Base-by-base conservation (phyloP, 2,113 vertebrate species). In the Misgurnus anguillicaudatus region DNA sequence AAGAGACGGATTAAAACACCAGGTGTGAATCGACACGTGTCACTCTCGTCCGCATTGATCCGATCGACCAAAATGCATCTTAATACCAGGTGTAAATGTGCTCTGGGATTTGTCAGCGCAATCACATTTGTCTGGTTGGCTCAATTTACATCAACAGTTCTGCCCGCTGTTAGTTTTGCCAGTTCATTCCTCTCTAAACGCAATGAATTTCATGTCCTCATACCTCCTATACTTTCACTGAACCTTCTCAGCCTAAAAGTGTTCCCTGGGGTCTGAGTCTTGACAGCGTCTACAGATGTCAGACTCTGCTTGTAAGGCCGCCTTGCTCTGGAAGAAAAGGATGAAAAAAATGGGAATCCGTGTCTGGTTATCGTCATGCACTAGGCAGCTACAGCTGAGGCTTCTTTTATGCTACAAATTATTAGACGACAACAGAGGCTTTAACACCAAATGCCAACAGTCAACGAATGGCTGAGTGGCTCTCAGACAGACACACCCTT, bases 401-500 rank as follows among this genome's bases (percentile, higher is more conserved):
- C 36, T 38, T 16, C 47, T 83, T 79, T 79, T 71, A 76, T 69
- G 69, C 38, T 58, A 48, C 71, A 65, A 67, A 53, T 48, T 78
- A 82, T 68, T 79, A 64, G 38, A 58, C 5, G 19, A 9, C 5
- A 61, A 76, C 60, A 66, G 66, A 41, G 74, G 60, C 51, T 58
- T 77, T 71, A 24, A 60, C 76, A 77, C 51, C 39, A 80, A 82
- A 79, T 69, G 63, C 47, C 70, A 74, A 36, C n/a, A 41, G 51
- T 47, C 60, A 24, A 38, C 42, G n/a, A 31, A 75, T 17, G 5
- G 62, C 36, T 45, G 65, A 11, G 62, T 64, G 39, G 16, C 21
- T 64, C 69, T 4, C 24, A 80, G 31, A 36, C 21, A 58, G 14
- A 38, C 7, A 67, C 36, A 61, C 62, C 51, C 21, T 21, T 73